Conservation (phyloP, 2,888 invertebrate species). For the Octonoba sinensis region DNA sequence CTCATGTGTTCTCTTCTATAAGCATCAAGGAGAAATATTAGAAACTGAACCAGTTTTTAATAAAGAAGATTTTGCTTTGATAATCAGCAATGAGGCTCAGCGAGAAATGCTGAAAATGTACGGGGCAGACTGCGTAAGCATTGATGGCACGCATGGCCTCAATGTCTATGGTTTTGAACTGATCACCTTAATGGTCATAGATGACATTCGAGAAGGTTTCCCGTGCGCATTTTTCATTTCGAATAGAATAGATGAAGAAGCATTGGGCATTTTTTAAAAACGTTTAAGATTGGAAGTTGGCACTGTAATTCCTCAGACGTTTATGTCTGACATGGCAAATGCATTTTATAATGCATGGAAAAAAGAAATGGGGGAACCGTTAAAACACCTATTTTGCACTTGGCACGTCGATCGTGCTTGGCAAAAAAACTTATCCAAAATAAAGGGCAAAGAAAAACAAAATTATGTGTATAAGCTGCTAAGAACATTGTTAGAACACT, state of each 20-base stretch:
- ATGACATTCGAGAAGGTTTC: constrained; percentile 29
- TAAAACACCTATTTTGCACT: constrained; percentile 24
- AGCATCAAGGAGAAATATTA: neutral
- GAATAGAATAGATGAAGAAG: neutral
- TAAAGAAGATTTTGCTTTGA: constrained; percentile 18
- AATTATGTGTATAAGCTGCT: neutral
- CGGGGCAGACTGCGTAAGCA: constrained; percentile 20
- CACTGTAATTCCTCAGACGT: neutral
- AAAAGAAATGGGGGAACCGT: constrained; percentile 8
- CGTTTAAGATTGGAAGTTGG: neutral
- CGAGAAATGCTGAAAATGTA: constrained; percentile 22
- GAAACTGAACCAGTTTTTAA: neutral
- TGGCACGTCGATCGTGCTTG: constrained; percentile 52
- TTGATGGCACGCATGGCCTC: constrained; percentile 36
- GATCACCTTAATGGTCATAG: constrained; percentile 7
- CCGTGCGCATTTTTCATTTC: constrained; percentile 26
- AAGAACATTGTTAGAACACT: constrained; percentile 9
- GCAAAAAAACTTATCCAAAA: constrained; percentile 4
- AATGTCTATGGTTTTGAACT: constrained; percentile 39
- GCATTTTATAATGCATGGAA: constrained; percentile 54
- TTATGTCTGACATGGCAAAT: constrained; percentile 57
- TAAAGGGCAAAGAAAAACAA: constrained; percentile 12
- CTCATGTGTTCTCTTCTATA: constrained; percentile 8
- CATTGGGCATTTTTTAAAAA: neutral
- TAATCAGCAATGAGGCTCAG: constrained; percentile 40